phyloP scores from a whole-genome alignment of 2,113 vertebrate genomes.

The Donacobius atricapilla region DNA sequence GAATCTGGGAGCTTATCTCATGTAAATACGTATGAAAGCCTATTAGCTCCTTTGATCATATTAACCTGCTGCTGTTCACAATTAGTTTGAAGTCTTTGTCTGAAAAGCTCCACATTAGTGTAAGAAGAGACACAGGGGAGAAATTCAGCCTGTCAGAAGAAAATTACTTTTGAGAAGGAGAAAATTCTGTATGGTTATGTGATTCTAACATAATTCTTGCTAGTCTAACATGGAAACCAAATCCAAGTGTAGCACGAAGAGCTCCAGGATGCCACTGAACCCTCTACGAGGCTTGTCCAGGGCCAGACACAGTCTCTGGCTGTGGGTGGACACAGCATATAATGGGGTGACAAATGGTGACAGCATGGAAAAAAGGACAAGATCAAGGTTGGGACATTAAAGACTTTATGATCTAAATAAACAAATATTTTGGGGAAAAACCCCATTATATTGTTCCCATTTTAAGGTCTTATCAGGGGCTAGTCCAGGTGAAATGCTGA shows the following conservation, averaged over 20 bases:
- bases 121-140: not conserved
- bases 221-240: not conserved
- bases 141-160: constrained; percentile 5
- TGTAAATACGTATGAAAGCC: constrained; percentile 21
- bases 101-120: constrained; percentile 5
- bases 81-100: constrained; percentile 44
- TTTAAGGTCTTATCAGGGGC: not conserved
- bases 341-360: not conserved
- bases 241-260: not conserved
- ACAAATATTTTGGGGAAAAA: not conserved
- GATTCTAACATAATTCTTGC: not conserved
- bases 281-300: not conserved
- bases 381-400: not conserved
- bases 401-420: not conserved
- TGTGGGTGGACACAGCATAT: not conserved
- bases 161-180: not conserved
- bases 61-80: constrained; percentile 4
- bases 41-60: constrained; percentile 46
- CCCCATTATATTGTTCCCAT: not conserved
- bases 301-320: not conserved
- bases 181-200: not conserved
- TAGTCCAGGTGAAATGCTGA: not conserved
- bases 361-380: not conserved
- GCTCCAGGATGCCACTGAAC: not conserved
- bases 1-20: not conserved